phyloP scores from a whole-genome alignment of 1,140 invertebrate species.

The Diachasma alloeum region DNA sequence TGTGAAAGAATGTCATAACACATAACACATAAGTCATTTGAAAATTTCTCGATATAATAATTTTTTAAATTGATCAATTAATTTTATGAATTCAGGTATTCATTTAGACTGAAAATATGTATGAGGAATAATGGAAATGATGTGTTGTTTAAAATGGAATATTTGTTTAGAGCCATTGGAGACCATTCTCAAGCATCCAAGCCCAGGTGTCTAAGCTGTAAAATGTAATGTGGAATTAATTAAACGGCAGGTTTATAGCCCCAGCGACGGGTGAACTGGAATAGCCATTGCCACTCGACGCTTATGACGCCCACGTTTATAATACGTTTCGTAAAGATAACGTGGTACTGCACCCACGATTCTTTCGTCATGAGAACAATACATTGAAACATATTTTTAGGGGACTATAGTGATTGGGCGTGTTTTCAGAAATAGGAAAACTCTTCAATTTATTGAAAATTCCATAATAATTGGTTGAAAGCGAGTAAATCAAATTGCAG shows the following conservation, averaged over 20 bases:
- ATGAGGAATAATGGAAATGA: too few relatives aligned
- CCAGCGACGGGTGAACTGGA: constrained; percentile 31
- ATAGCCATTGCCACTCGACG: constrained; percentile 19
- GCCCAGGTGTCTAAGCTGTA: constrained; percentile 25
- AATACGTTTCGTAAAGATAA: background rate
- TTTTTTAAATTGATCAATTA: too few relatives aligned
- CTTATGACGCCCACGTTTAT: constrained; percentile 13
- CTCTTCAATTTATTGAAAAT: too few relatives aligned
- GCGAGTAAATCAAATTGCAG: too few relatives aligned
- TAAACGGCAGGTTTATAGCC: constrained; percentile 36
- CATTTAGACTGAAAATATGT: too few relatives aligned
- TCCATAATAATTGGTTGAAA: too few relatives aligned
- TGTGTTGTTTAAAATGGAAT: background rate
- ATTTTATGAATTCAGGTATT: too few relatives aligned
- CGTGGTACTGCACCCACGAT: constrained; percentile 11
- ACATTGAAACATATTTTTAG: background rate
- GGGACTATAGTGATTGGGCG: too few relatives aligned
- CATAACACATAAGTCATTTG: too few relatives aligned
- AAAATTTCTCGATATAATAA: too few relatives aligned
- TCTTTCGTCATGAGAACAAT: constrained; percentile 18
- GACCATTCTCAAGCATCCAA: background rate
- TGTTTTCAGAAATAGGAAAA: too few relatives aligned
- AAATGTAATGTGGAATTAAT: constrained; percentile 34
- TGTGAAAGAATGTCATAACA: too few relatives aligned
- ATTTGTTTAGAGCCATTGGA: background rate